A percentile compares a stretch with the other conserved stretches of the same genome.
These are phyloP conservation scores for Drosophila atroscutellata DNA, from an alignment of 2,888 invertebrate species.

Conservation along the genomic window DNA sequence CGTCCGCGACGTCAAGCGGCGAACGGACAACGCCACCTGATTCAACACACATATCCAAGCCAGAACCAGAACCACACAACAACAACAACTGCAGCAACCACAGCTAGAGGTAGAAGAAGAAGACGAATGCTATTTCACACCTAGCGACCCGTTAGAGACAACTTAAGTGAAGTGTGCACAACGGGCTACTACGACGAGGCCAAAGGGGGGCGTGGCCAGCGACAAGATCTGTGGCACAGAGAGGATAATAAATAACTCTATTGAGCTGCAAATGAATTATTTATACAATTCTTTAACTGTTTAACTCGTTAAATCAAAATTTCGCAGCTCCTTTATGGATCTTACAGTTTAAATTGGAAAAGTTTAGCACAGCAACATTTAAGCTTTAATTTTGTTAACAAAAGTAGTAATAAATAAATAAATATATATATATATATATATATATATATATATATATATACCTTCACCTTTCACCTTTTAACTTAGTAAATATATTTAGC, in stretches of 20 bases:
- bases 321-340: neutral
- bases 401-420: too few relatives aligned
- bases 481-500: neutral
- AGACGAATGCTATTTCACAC: constrained; percentile 61
- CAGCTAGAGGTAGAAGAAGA: constrained; percentile 27
- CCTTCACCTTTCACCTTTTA: too few relatives aligned
- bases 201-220: constrained; percentile 31
- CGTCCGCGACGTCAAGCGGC: constrained; percentile 57
- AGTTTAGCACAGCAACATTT: neutral
- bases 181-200: constrained; percentile 16
- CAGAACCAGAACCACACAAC: constrained; percentile 27
- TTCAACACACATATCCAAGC: constrained; percentile 61
- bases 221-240: constrained; percentile 14
- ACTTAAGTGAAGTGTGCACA: constrained; percentile 13
- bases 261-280: neutral
- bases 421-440: too few relatives aligned
- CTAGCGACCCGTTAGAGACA: constrained; percentile 68
- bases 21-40: constrained; percentile 60
- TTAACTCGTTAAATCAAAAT: neutral
- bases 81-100: constrained; percentile 8
- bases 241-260: constrained; percentile 43
- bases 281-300: neutral
- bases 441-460: too few relatives aligned
- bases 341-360: neutral
- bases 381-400: neutral